These are phyloP conservation scores for Megaceryle maxima DNA, from an alignment of 2,113 vertebrate species.

Conservation along the genomic window DNA sequence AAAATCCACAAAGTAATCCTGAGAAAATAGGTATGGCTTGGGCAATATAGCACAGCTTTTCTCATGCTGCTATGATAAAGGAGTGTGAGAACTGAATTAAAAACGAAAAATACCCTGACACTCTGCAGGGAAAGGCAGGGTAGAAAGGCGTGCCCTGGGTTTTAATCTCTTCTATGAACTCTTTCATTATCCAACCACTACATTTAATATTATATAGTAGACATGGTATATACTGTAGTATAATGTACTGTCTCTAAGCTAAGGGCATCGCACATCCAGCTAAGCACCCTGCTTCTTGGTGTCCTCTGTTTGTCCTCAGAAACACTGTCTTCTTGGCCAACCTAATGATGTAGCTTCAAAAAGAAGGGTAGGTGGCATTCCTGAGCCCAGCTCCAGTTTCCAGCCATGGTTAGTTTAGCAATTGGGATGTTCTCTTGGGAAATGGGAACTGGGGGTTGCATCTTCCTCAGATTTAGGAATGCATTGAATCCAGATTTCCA, in stretches of 20 bases:
- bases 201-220: background rate
- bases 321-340: background rate
- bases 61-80: background rate
- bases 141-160: background rate
- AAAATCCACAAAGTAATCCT: background rate
- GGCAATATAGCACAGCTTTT: background rate
- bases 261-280: background rate
- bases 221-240: too few species aligned
- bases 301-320: background rate
- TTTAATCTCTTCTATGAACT: background rate
- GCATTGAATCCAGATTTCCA: background rate
- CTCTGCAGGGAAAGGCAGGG: background rate
- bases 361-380: background rate
- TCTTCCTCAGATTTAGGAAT: background rate
- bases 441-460: background rate
- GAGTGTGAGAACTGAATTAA: background rate
- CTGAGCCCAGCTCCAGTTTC: background rate
- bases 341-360: background rate
- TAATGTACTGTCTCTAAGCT: background rate
- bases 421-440: background rate
- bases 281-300: background rate
- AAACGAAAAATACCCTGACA: background rate
- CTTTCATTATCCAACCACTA: background rate
- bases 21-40: background rate
- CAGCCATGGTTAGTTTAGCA: background rate